These are phyloP conservation scores for Papio anubis DNA, from an alignment of 2,113 vertebrate species.

Conservation along the genomic window DNA sequence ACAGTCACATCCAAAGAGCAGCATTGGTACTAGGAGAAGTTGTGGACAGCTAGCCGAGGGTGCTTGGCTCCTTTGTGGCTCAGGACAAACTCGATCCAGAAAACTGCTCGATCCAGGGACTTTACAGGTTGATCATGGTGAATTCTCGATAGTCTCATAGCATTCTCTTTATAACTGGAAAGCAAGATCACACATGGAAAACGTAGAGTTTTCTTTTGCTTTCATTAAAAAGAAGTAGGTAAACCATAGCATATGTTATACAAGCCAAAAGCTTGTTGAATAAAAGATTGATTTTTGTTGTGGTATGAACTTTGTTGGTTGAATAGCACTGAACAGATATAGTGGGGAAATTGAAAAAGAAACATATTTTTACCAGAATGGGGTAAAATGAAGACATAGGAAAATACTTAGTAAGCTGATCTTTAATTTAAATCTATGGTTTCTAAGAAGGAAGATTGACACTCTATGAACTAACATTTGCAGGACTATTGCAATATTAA, in stretches of 20 bases:
- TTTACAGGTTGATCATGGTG: constrained; percentile 46
- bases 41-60: constrained; percentile 86
- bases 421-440: not conserved
- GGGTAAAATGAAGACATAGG: not conserved
- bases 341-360: not conserved
- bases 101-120: constrained; percentile 88
- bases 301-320: not conserved
- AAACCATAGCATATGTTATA: not conserved
- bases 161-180: constrained; percentile 89
- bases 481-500: not conserved
- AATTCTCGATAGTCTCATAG: constrained; percentile 84
- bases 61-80: constrained; percentile 84
- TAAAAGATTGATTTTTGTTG: not conserved
- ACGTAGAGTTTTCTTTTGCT: not conserved
- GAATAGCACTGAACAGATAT: not conserved
- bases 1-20: constrained; percentile 88
- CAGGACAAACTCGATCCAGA: constrained; percentile 90
- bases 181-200: not conserved
- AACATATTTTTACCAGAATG: not conserved
- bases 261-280: not conserved
- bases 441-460: not conserved
- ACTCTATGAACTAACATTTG: not conserved
- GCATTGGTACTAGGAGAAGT: constrained; percentile 92
- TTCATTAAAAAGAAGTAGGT: not conserved
- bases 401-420: not conserved